Conservation (phyloP, 1,140 invertebrate species). For the roundworm (Caenorhabditis elegans) region WBcel235 BX284605.5:2546501-2547000, state of each 20-base stretch:
- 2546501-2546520: constrained; percentile 4
- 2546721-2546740: not conserved
- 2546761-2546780: not conserved
- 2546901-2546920: not conserved
- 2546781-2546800: not conserved
- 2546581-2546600: too few species aligned
- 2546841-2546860: not conserved
- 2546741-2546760: not conserved
- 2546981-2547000: not conserved
- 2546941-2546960: not conserved
- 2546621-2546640: not conserved
- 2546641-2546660: not conserved
- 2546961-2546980: not conserved
- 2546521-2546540: too few species aligned
- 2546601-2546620: too few species aligned
- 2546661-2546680: not conserved
- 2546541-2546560: too few species aligned
- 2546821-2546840: too few species aligned
- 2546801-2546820: not conserved
- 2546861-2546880: not conserved
- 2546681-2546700: not conserved
- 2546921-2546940: not conserved
- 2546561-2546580: too few species aligned
- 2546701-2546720: not conserved
- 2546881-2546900: not conserved